A percentile compares a stretch with the other conserved stretches of the same genome.
phyloP scores from a whole-genome alignment of 2,113 vertebrate species.

The Oryzias javanicus region DNA sequence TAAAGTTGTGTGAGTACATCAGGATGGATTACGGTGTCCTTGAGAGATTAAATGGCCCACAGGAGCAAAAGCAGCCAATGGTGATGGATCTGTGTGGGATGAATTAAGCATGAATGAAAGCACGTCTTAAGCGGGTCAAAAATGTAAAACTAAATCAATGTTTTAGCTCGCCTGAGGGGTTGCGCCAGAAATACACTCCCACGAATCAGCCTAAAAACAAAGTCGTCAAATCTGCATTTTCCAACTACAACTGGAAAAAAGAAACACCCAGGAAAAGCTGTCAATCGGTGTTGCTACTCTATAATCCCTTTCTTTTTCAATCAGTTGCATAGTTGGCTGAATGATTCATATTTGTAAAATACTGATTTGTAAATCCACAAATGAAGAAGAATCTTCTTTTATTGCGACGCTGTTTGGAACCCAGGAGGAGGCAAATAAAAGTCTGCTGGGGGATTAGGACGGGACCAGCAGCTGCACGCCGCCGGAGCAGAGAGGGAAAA shows the following conservation, averaged over 20 bases:
- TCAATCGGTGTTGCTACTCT: too few relatives aligned
- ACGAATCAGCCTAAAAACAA: conserved; percentile 7
- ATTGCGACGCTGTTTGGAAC: conserved; percentile 25
- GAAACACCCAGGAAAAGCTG: too few relatives aligned
- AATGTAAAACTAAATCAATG: conserved; percentile 19
- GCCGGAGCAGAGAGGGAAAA: conserved; percentile 22
- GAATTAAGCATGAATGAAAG: conserved; percentile 19
- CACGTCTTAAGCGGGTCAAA: conserved; percentile 6
- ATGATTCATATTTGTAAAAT: too few relatives aligned
- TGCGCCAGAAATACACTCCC: conserved; percentile 4
- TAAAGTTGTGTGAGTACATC: conserved; percentile 7
- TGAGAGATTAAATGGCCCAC: conserved; percentile 22
- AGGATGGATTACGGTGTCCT: conserved; percentile 22
- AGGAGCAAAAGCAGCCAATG: conserved; percentile 28
- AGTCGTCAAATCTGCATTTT: not conserved
- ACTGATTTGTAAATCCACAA: conserved; percentile 18
- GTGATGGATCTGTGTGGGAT: conserved; percentile 6
- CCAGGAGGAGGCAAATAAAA: conserved; percentile 38
- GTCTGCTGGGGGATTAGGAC: conserved; percentile 46
- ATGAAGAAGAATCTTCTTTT: conserved; percentile 30
- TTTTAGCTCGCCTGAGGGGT: conserved; percentile 17
- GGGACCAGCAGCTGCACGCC: conserved; percentile 46
- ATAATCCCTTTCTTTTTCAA: too few relatives aligned
- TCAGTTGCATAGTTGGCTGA: too few relatives aligned
- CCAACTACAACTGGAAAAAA: too few relatives aligned